Evolutionary conservation across 2,113 vertebrate genomes (phyloP), one percentile per base, ranked within the genome.

Genomic region (Cricetomys ansorgei): DNA sequence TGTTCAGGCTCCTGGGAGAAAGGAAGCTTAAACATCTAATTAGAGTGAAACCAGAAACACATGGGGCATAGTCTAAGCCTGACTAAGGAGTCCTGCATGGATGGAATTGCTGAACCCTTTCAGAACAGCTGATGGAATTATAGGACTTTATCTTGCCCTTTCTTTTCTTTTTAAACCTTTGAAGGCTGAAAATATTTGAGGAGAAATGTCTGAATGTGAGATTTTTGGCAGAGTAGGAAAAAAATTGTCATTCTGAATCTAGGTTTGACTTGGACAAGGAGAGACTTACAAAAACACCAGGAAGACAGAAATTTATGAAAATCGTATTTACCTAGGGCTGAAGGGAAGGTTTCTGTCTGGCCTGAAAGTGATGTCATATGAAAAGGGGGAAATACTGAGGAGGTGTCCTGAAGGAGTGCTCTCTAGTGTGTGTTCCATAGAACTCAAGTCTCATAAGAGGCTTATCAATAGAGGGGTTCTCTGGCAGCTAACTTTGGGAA

Each of bases 301-400:
- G 88, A 94, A 91, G 89, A 94, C 93, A 96, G 96, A 92, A 94
- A 96, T 95, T 90, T 89, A 81, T 86, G 89, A 96, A 94, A 96
- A 96, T 89, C 77, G 2, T 95, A 55, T 96, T 98, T 92, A 89
- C 50, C 94, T 92, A 96, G 95, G 93, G 57, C 73, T 59, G 19
- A 94, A 77, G 89, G 72, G 53, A 94, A 94, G 89, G 62, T 95
- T 95, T 97, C 88, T 97, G 81, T 97, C 95, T 96, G 73, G 95
- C 72, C 81, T 94, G 70, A 94, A 91, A 92, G 65, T 96, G 92
- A 95, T 76, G 92, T 97, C 88, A 96, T 72, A 34, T 40, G 75
- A 92, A 91, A 65, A 77, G 70, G 73, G 67, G 67, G 19, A 95
- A 94, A 88, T 19, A 67, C 59, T 64, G 19, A 94, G 34, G 53